Conservation (phyloP, 2,797 vertebrate species). For the Peromyscus nudipes region DNA sequence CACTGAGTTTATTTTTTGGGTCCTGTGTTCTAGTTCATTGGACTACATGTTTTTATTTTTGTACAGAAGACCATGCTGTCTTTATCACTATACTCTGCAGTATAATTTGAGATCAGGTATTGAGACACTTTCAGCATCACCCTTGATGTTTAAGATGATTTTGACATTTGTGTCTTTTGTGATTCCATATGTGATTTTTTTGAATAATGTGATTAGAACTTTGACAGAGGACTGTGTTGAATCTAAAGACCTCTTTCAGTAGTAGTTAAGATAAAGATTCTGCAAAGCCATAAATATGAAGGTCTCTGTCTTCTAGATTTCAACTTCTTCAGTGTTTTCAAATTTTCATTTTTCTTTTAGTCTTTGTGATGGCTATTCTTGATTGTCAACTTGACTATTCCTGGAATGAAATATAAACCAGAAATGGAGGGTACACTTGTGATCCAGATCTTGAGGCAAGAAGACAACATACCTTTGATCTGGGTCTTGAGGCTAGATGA, state of each 20-base stretch:
- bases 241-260: background rate
- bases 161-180: background rate
- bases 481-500: too few species aligned
- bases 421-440: too few species aligned
- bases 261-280: background rate
- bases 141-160: background rate
- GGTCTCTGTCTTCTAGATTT: background rate
- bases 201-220: background rate
- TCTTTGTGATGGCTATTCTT: too few species aligned
- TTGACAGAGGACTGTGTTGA: background rate
- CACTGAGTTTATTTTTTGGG: background rate
- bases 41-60: background rate
- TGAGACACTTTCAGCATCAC: background rate
- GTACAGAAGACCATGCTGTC: background rate
- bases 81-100: background rate
- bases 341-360: background rate
- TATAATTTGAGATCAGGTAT: background rate
- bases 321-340: too few species aligned
- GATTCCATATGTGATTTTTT: background rate
- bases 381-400: too few species aligned
- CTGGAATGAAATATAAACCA: too few species aligned
- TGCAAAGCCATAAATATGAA: background rate
- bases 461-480: too few species aligned
- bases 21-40: background rate
- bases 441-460: too few species aligned